Evolutionary conservation across 2,113 vertebrate genomes (phyloP), one percentile per base, ranked within the genome.

Genomic region (Tyto alba): DNA sequence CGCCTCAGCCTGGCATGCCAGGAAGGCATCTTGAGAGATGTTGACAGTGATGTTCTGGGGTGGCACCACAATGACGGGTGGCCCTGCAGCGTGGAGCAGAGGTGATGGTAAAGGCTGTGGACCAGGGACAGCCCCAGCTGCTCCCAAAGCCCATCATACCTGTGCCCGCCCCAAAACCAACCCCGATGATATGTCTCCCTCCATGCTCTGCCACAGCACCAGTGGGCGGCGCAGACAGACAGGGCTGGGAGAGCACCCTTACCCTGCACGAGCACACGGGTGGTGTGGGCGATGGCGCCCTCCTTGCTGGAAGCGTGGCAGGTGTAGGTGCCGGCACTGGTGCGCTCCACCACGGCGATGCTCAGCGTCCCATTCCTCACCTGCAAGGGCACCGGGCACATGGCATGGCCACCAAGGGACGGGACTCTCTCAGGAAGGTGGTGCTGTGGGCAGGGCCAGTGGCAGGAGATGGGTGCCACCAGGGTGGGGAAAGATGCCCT

Each of bases 191-290:
- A 5, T 0, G 7, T 53, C 18, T 38, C 34, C 34, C 23, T 11
- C n/a, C 0, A 1, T 3, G 20, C 6, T 32, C 38, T 2, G 10
- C 0, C 4, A 50, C 43, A 45, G 41, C n/a, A 48, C 16, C 27
- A 1, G 32, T 1, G 7, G 25, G 16, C 4, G 59, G 18, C 38
- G 36, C 36, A 7, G 0, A 0, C 1, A 4, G 50, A 19, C 53
- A 7, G 41, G 40, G 36, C 45, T 11, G 14, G 17, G 64, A 11
- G 6, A 26, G 2, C 6, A 0, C 27, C 79, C 98, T 97, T 79
- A 99, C 99, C 99, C 98, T 99, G 99, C 90, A 99, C 98, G 25
- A 99, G 98, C 88, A 99, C 99, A 5, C 98, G 98, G 34, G 98
- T 99, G 53, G 95, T 97, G 80, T 99, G 99, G 77, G 98, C 98